These are phyloP conservation scores for Sparus aurata DNA, from an alignment of 2,797 vertebrate species.

Conservation along the genomic window DNA sequence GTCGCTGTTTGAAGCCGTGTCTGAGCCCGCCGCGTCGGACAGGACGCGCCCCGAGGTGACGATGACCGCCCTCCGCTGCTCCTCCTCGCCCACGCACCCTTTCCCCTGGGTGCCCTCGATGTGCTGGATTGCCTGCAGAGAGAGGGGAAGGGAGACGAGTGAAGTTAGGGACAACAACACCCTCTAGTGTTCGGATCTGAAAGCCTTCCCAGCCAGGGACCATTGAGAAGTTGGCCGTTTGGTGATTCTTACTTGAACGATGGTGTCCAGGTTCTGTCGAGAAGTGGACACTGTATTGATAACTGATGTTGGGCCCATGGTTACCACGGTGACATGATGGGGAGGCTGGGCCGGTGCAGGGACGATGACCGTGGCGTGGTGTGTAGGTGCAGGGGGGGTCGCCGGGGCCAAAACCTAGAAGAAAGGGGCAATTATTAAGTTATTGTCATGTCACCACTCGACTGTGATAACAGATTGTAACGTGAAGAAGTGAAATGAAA, in stretches of 20 bases:
- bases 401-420: slow-evolving; percentile 89
- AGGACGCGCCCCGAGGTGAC: slow-evolving; percentile 90
- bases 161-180: slow-evolving; percentile 35
- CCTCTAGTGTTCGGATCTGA: slow-evolving; percentile 60
- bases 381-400: slow-evolving; percentile 92
- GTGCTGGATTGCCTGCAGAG: slow-evolving; percentile 95
- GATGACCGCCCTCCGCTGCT: slow-evolving; percentile 93
- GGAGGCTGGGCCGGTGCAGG: slow-evolving; percentile 90
- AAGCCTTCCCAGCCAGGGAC: not conserved
- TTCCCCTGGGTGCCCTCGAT: slow-evolving; percentile 97
- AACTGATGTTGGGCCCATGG: slow-evolving; percentile 95
- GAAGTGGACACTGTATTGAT: slow-evolving; percentile 98
- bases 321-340: slow-evolving; percentile 97
- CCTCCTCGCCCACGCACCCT: slow-evolving; percentile 87
- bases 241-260: slow-evolving; percentile 91
- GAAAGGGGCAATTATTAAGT: slow-evolving; percentile 7
- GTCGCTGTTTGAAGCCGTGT: slow-evolving; percentile 93
- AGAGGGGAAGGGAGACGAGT: not conserved
- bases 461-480: not conserved
- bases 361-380: slow-evolving; percentile 97
- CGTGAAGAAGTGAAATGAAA: not conserved
- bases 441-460: not conserved
- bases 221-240: not conserved
- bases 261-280: slow-evolving; percentile 98
- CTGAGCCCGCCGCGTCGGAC: slow-evolving; percentile 88